A percentile compares a stretch with the other conserved stretches of the same genome.
These are phyloP conservation scores for Epistrophe grossulariae DNA, from an alignment of 2,888 invertebrate species.

Conservation along the genomic window DNA sequence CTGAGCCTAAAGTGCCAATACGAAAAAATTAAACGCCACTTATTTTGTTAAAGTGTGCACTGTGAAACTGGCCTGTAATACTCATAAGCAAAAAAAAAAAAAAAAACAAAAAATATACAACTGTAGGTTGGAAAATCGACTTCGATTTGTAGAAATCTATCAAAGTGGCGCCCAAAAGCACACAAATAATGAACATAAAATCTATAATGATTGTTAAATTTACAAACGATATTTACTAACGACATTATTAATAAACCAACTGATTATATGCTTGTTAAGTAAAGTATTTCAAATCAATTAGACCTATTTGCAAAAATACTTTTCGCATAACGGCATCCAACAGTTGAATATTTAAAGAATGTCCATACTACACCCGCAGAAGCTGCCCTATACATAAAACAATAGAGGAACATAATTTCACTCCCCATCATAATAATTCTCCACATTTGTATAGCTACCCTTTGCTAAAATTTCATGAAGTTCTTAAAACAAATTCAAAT, in stretches of 20 bases:
- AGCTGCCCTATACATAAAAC: neutral
- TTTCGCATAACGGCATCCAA: neutral
- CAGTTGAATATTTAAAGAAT: neutral
- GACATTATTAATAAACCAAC: neutral
- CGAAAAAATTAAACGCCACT: too few relatives aligned
- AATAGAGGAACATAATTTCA: neutral
- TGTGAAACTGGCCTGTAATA: too few relatives aligned
- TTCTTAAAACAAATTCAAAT: neutral
- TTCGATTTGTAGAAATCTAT: too few relatives aligned
- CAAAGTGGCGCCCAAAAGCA: too few relatives aligned
- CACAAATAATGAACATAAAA: neutral
- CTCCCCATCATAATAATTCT: neutral
- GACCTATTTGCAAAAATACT: neutral
- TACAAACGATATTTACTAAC: neutral
- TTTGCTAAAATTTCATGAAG: neutral
- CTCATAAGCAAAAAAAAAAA: too few relatives aligned
- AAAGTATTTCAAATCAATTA: neutral
- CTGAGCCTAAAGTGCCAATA: too few relatives aligned
- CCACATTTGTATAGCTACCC: neutral
- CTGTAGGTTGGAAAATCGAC: too few relatives aligned
- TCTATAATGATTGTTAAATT: neutral
- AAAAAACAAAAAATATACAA: too few relatives aligned
- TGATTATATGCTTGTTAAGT: neutral
- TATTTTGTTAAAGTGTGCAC: too few relatives aligned
- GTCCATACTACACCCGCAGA: neutral